Evolutionary conservation across 2,888 invertebrate species (phyloP), one percentile per base, ranked within the genome.

Genomic region (Anoplius nigerrimus): DNA sequence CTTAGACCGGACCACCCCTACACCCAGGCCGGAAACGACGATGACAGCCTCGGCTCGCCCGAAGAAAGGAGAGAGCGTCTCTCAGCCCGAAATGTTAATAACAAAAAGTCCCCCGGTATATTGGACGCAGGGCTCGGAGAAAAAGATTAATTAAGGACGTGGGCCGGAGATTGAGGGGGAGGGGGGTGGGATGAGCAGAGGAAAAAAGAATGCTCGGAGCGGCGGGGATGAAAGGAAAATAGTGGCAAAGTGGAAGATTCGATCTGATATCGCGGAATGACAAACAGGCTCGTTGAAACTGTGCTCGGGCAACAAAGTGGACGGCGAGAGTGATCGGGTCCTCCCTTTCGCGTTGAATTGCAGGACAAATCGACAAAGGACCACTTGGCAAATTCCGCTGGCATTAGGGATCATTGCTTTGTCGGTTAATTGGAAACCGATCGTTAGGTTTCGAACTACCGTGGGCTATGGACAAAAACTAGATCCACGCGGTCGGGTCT

Each of bases 131-230:
- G 72, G n/a, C n/a, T n/a, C 80, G 78, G 82, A 82, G 76, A 82
- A 81, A 81, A 70, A 74, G 81, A 80, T 82, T 82, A 80, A 83
- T 80, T 80, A 78, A 72, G 66, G 59, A n/a, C n/a, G n/a, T n/a
- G 64, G 58, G 8, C 15, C 34, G 13, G 11, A 16, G 16, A 48
- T n/a, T 15, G 2, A 18, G 11, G 16, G 11, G 48, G 18, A 48
- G 48, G 18, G 48, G 13, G 8, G 48, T 4, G 16, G n/a, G 4
- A 3, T 11, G 46, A 46, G 15, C n/a, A 42, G 46, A 46, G 46
- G 11, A 46, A 16, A 2, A 13, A 13, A 46, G 16, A 27, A 6
- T 5, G 27, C 4, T 27, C 4, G 46, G 15, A 46, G 48, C 2
- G n/a, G n/a, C n/a, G 16, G 48, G n/a, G 16, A 48, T 4, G 18